Conservation (phyloP, 2,797 vertebrate species). For the Lophius americanus region DNA sequence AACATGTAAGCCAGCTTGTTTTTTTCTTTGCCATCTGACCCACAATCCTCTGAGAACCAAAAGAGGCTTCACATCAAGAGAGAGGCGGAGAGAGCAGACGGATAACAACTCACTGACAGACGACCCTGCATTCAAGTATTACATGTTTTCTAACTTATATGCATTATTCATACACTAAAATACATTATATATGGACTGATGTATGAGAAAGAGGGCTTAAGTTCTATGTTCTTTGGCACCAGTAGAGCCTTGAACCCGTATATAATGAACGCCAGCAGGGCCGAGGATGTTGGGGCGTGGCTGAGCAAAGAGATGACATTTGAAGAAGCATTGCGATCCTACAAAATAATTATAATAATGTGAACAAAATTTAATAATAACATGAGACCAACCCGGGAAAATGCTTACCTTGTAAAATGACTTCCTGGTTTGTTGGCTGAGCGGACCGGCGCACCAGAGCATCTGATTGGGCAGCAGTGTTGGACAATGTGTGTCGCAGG, state of each 20-base stretch:
- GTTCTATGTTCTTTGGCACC: too few relatives aligned
- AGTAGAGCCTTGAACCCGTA: neutral
- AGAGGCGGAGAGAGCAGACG: neutral
- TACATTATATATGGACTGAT: too few relatives aligned
- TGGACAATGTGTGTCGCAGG: conserved; percentile 39
- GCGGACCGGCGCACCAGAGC: conserved; percentile 56
- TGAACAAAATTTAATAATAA: conserved; percentile 41
- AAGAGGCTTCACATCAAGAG: neutral
- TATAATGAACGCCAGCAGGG: conserved; percentile 16
- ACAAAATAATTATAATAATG: conserved; percentile 36
- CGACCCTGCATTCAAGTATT: neutral
- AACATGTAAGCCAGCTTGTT: too few relatives aligned
- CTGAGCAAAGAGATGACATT: conserved; percentile 9
- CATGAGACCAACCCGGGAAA: conserved; percentile 8
- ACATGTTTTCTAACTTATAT: neutral
- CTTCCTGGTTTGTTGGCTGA: conserved; percentile 23
- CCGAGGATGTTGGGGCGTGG: conserved; percentile 6
- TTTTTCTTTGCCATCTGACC: too few relatives aligned
- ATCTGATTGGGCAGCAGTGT: conserved; percentile 47
- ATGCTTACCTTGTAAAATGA: conserved; percentile 12
- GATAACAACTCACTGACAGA: neutral
- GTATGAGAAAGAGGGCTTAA: neutral
- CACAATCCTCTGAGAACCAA: too few relatives aligned
- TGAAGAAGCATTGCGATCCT: conserved; percentile 1
- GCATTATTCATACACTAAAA: too few relatives aligned